These are phyloP conservation scores for Cheirogaleus major DNA, from an alignment of 2,797 vertebrate genomes.

Conservation along the genomic window DNA sequence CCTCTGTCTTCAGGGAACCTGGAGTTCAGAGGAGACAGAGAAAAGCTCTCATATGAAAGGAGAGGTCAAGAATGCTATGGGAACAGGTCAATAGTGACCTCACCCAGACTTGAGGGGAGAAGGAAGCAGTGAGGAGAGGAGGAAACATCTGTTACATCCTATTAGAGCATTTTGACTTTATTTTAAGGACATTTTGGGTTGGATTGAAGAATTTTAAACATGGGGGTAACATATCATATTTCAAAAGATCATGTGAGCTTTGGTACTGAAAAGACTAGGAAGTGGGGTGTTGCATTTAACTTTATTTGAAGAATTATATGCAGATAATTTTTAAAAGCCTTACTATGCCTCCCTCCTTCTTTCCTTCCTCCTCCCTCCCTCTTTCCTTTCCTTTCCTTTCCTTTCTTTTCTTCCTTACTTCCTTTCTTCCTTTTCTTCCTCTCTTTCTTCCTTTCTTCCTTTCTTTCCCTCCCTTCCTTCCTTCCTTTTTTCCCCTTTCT, in stretches of 20 bases:
- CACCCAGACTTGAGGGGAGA: neutral
- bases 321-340: neutral
- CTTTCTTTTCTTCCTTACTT: too few species aligned
- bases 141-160: too few species aligned
- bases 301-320: neutral
- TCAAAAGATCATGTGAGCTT: neutral
- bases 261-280: neutral
- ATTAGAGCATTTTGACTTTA: too few species aligned
- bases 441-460: too few species aligned
- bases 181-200: neutral
- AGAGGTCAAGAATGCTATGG: neutral
- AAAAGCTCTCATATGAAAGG: too few species aligned
- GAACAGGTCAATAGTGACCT: too few species aligned
- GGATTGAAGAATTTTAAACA: neutral
- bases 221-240: neutral
- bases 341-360: accelerated
- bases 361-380: too few species aligned
- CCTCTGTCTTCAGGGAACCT: neutral
- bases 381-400: too few species aligned
- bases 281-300: neutral
- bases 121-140: neutral
- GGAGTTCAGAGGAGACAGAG: neutral
- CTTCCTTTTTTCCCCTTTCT: accelerated
- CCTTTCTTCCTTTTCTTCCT: too few species aligned
- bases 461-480: too few species aligned